phyloP scores from a whole-genome alignment of 2,888 invertebrate genomes.

The Pachliopta kotzebuea region DNA sequence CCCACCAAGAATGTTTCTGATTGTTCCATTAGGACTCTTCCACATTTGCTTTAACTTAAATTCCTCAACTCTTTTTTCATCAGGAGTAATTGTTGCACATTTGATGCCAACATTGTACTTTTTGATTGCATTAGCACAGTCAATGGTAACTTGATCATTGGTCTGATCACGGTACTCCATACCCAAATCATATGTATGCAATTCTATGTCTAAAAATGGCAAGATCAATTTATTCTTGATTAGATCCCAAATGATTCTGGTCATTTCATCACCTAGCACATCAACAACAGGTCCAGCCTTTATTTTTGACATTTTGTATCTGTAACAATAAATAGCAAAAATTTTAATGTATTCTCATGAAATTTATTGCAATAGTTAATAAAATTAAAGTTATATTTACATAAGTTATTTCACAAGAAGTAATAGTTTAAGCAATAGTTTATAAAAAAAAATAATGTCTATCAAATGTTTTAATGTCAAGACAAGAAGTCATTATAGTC shows the following conservation, averaged over 20 bases:
- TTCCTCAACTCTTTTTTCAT: slow-evolving; percentile 96
- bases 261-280: slow-evolving; percentile 97
- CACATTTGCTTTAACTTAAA: slow-evolving; percentile 94
- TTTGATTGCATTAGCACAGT: slow-evolving; percentile 97
- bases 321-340: slow-evolving; percentile 24
- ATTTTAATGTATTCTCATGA: background rate
- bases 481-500: no score
- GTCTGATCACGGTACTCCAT: slow-evolving; percentile 97
- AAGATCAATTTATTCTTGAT: slow-evolving; percentile 98
- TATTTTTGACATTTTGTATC: slow-evolving; percentile 81
- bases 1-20: slow-evolving; percentile 92
- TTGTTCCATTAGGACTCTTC: slow-evolving; percentile 94
- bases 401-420: background rate
- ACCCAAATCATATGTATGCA: slow-evolving; percentile 96
- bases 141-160: slow-evolving; percentile 96
- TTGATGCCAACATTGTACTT: slow-evolving; percentile 99
- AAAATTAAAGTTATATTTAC: no score
- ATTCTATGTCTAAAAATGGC: slow-evolving; percentile 96
- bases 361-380: background rate
- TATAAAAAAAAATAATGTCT: no score
- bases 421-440: no score
- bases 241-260: slow-evolving; percentile 98
- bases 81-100: slow-evolving; percentile 99
- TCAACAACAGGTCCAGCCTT: slow-evolving; percentile 94
- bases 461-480: no score